Evolutionary conservation across 1,140 invertebrate genomes (phyloP), one percentile per base, ranked within the genome.

Genomic region (Drosophila santomea): DNA sequence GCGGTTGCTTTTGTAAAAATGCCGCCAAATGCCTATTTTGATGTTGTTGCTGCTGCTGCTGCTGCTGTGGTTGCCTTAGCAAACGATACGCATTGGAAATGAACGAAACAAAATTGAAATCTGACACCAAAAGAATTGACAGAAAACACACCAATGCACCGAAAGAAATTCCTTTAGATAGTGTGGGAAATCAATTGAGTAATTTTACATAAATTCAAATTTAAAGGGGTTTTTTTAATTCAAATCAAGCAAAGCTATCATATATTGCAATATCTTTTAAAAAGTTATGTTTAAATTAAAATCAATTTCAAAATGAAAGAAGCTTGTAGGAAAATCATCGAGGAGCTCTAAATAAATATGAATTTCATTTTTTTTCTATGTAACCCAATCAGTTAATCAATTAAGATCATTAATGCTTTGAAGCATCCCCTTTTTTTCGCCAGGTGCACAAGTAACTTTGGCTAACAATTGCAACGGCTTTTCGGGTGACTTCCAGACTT

Each of bases 101-200:
- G 48, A 67, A 84, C 79, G 60, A 89, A 90, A 80, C 69, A 68
- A 89, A 89, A 89, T 89, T 89, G 85, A 89, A 89, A 89, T 89
- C 84, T 90, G 85, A 89, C 84, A 90, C 85, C 80, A 84, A 84
- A 89, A 78, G 84, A 84, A 89, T 89, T 89, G 84, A 89, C 84
- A 80, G 69, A 74, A 74, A 74, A 56, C 58, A 73, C 39, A 73
- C 47, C 44, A 12, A 35, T 0, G 14, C 48, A 47, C 45, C 10
- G 15, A 12, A 17, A 45, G 15, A 45, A 45, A 44, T 32, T 8
- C 32, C 32, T 10, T 32, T 7, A 8, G 8, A 32, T 32, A 7
- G 28, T 32, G 6, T 32, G 6, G 28, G 6, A 1, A 32, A 32
- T 10, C 32, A 32, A 32, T 32, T 32, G 0, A 10, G 3, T 2